Evolutionary conservation across 1,140 invertebrate species (phyloP), one percentile per base, ranked within the genome.

Genomic region (Papilio glaucus): DNA sequence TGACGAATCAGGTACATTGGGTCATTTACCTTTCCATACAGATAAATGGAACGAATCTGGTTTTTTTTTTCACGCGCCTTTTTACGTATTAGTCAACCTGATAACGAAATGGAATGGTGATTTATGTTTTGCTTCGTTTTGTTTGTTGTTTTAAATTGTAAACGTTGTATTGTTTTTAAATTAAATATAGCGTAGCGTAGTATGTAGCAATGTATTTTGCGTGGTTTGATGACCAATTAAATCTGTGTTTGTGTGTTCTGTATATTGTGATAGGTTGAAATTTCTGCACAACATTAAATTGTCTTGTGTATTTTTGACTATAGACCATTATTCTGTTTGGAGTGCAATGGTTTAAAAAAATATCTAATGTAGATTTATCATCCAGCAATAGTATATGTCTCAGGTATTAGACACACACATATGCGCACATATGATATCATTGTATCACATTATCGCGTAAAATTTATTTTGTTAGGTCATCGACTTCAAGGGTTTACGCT

Each of bases 1-100:
- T 13, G 88, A 94, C 75, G 93, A 94, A 73, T 94, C 94, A 85
- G 93, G 96, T 96, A 90, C 84, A 89, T 87, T 33, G 2, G 29
- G 29, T 33, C 71, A 42, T 62, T 38, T 38, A 57, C 49, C 49
- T 57, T 57, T 57, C 49, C 21, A 4, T 21, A 57, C 21, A 57
- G 18, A 57, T 24, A 41, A 41, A 57, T 1, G 42, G 49, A 57
- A 57, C 12, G 49, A 24, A 57, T 26, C 10, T 57, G 49, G 12
- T 57, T 57, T 45, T 24, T 26, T 57, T 57, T 45, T 24, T 57
- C 29, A 24, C 9, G 49, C 49, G 21, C 49, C 49, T 57, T 57
- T 26, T 13, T 57, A 57, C 49, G 49, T 24, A 57, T 57, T 24
- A 8, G 10, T 57, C 49, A 57, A 26, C 9, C 18, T 57, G 49